Conservation (phyloP, 2,888 invertebrate genomes). For the Papilio demoleus region DNA sequence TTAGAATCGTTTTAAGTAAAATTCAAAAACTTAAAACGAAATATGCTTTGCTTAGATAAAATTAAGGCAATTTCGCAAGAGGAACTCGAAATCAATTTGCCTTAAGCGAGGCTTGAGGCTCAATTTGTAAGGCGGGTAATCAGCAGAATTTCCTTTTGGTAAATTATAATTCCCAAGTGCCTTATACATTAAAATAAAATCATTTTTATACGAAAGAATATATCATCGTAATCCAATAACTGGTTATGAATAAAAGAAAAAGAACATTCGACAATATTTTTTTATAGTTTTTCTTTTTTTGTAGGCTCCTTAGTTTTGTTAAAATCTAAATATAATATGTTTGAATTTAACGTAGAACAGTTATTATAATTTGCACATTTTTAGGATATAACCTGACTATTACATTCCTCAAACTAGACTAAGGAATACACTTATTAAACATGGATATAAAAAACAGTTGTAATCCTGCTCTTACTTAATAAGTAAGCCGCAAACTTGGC, state of each 20-base stretch:
- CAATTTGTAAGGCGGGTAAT: constrained; percentile 29
- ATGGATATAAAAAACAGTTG: background rate
- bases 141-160: constrained; percentile 19
- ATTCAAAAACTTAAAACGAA: background rate
- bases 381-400: too few species aligned
- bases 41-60: background rate
- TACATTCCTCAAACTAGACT: background rate
- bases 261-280: background rate
- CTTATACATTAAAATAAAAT: background rate
- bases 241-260: background rate
- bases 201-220: background rate
- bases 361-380: too few species aligned
- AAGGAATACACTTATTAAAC: background rate
- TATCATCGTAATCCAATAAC: background rate
- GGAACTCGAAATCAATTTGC: constrained; percentile 28
- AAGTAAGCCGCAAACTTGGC: constrained; percentile 3
- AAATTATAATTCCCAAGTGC: constrained; percentile 18
- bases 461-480: background rate
- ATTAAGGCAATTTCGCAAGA: constrained; percentile 24
- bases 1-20: background rate
- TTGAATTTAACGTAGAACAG: too few species aligned
- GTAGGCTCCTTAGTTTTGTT: too few species aligned
- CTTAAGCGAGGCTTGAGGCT: constrained; percentile 13
- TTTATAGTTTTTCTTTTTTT: too few species aligned
- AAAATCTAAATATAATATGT: too few species aligned